Conservation (phyloP, 2,888 invertebrate species). For the Rhorus exstirpatorius region DNA sequence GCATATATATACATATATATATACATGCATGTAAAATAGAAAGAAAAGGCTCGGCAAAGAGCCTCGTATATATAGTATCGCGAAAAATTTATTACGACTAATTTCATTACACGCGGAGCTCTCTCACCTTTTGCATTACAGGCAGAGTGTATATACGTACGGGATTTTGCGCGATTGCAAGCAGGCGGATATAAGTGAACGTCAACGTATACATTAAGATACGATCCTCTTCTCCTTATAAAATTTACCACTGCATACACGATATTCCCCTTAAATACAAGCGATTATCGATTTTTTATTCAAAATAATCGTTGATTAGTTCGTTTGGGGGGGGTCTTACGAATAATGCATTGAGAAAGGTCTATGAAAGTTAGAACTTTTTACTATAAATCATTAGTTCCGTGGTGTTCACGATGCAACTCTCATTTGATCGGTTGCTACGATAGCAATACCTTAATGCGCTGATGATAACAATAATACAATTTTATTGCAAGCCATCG, state of each 20-base stretch:
- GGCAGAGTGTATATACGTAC: neutral
- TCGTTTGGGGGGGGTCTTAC: no score
- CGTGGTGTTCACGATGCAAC: no score
- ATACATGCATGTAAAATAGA: neutral
- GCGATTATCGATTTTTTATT: constrained; percentile 52
- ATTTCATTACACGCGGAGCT: constrained; percentile 54
- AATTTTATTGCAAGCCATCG: no score
- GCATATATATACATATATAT: neutral
- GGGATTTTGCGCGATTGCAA: neutral
- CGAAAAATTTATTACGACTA: constrained; percentile 62
- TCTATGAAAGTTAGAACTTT: no score
- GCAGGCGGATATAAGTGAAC: constrained; percentile 50
- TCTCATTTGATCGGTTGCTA: no score
- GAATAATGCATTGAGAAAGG: no score
- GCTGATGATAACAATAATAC: no score
- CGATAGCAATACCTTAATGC: no score
- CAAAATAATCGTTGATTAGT: constrained; percentile 7
- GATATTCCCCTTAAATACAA: constrained; percentile 10
- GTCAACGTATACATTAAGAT: constrained; percentile 28
- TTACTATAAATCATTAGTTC: no score
- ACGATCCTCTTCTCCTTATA: neutral
- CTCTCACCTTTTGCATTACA: constrained; percentile 33
- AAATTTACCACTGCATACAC: constrained; percentile 30
- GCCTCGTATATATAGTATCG: constrained; percentile 38
- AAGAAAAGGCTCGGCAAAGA: neutral